These are phyloP conservation scores for Enchytraeus crypticus DNA, from an alignment of 2,888 invertebrate species.

Conservation along the genomic window DNA sequence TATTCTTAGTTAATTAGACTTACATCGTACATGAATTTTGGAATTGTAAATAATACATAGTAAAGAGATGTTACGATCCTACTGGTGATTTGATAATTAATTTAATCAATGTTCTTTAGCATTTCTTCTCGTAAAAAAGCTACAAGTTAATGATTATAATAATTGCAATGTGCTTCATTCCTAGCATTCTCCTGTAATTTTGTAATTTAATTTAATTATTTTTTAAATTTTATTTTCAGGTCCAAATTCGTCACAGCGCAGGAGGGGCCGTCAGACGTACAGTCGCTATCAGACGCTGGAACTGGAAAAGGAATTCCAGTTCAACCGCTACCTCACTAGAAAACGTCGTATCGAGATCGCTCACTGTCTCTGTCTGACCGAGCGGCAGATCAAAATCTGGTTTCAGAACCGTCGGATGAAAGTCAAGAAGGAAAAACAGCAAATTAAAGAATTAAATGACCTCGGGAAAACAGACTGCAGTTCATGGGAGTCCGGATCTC, in stretches of 20 bases:
- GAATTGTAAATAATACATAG: no score
- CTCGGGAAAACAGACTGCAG: constrained; percentile 17
- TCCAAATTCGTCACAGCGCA: constrained; percentile 40
- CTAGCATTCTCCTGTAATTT: background rate
- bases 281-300: constrained; percentile 93
- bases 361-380: constrained; percentile 87
- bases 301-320: no score
- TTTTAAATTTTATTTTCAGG: constrained; percentile 26
- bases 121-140: no score
- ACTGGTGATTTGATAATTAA: no score
- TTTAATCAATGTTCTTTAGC: no score
- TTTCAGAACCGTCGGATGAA: constrained; percentile 94
- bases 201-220: background rate
- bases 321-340: no score
- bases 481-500: no score
- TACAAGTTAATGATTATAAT: no score
- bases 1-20: no score
- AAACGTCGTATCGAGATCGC: constrained; percentile 94
- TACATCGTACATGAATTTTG: no score
- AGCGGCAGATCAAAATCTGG: constrained; percentile 66
- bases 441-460: constrained; percentile 41
- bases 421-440: constrained; percentile 61
- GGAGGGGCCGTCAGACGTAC: constrained; percentile 83
- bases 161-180: background rate
- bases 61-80: no score